phyloP scores from a whole-genome alignment of 2,888 invertebrate species.

The Cloeon dipterum region DNA sequence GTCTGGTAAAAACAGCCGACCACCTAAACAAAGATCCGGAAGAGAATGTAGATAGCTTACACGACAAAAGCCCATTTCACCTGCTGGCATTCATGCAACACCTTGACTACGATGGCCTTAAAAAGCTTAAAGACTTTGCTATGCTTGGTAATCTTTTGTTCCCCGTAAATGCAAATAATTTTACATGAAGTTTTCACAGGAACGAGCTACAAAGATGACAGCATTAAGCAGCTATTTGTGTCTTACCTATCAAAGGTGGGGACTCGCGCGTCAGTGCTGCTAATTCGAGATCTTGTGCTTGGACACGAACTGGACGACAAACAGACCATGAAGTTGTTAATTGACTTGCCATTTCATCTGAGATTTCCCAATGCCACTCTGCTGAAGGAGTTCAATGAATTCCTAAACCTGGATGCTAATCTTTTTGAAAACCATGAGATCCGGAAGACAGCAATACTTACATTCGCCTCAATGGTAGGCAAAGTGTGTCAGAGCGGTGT shows the following conservation, averaged over 20 bases:
- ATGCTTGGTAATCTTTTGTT: no score
- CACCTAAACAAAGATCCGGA: not conserved
- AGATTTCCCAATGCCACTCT: not conserved
- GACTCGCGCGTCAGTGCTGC: not conserved
- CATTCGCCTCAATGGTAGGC: slow-evolving; percentile 41
- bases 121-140: not conserved
- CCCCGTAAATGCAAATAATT: no score
- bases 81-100: no score
- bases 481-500: slow-evolving; percentile 24
- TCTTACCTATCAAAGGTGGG: not conserved
- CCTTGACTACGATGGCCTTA: not conserved
- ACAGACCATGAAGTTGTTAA: not conserved
- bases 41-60: no score
- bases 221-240: not conserved
- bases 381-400: not conserved
- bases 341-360: not conserved
- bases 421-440: no score
- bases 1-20: not conserved
- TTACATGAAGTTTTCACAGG: no score
- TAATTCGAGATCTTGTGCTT: not conserved
- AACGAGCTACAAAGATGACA: not conserved
- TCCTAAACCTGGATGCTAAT: no score
- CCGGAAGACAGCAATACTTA: slow-evolving; percentile 34
- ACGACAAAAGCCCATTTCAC: no score
- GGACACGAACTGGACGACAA: not conserved